Conservation (phyloP, 2,888 invertebrate genomes). For the Caenorhabditis sp. region DNA sequence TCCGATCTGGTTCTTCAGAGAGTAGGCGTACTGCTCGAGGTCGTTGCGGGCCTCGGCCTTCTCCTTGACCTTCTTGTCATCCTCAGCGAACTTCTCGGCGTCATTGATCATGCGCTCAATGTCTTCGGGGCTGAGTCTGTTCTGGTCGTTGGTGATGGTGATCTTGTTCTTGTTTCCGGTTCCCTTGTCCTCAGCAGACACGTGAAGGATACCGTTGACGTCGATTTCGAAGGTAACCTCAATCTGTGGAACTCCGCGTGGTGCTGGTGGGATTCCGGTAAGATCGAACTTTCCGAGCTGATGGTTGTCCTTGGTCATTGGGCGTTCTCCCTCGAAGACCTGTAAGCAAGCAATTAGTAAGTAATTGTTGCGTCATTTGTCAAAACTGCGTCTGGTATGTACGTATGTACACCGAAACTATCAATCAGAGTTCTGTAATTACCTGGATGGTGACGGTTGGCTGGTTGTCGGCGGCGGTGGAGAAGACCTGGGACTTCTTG, state of each 20-base stretch:
- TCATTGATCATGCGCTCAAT: conserved; percentile 99
- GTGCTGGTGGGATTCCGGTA: conserved; percentile 85
- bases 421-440: conserved; percentile 11
- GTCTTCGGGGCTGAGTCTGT: conserved; percentile 94
- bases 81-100: conserved; percentile 98
- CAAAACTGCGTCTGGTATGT: neutral
- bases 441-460: conserved; percentile 97
- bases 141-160: conserved; percentile 94
- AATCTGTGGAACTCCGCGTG: conserved; percentile 84
- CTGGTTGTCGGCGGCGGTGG: conserved; percentile 98
- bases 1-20: conserved; percentile 92
- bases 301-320: conserved; percentile 99
- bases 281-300: conserved; percentile 96
- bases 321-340: conserved; percentile 98
- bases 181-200: conserved; percentile 98
- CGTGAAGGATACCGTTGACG: conserved; percentile 86
- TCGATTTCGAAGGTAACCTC: conserved; percentile 85
- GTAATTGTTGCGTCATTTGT: conserved; percentile 15
- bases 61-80: conserved; percentile 91
- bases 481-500: conserved; percentile 99
- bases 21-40: conserved; percentile 96
- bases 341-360: conserved; percentile 70
- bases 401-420: neutral
- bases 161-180: conserved; percentile 99
- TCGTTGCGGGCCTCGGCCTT: conserved; percentile 94